Evolutionary conservation across 2,888 invertebrate genomes (phyloP), one percentile per base, ranked within the genome.

Genomic region (Orgyia antiqua): DNA sequence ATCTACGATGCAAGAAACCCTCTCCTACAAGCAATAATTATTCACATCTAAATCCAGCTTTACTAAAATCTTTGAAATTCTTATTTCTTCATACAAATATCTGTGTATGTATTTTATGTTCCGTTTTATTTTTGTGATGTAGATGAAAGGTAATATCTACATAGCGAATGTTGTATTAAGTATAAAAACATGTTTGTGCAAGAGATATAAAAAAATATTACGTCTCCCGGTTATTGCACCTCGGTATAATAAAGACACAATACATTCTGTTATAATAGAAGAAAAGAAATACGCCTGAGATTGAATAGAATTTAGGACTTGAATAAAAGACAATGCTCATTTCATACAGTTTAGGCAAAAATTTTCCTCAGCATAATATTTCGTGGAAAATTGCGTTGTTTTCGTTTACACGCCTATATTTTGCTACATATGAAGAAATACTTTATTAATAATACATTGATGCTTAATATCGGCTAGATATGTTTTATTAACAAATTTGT

Each of bases 11-110:
- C 53, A 45, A 41, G 58, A 37, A 44, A 43, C 34, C 36, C 39
- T 36, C 35, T 30, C 24, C 45, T 46, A 52, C 45, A 49, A 47
- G 51, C 45, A 50, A 58, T 58, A 61, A 63, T 63, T 64, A 61
- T 55, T 63, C 64, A 61, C 45, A 37, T 52, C 51, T 47, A 45
- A 52, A 56, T 41, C 42, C 43, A 15, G 6, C 15, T 15, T 15
- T 15, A 15, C 15, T 4, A 4, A 15, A 15, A 6, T 6, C 15
- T 6, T 15, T 15, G 15, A 15, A 15, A 15, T 37, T 27, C 36
- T 35, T 29, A 24, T 33, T 37, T 38, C 26, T 27, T 41, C 33
- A 34, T 36, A 39, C 45, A 43, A 43, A 45, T 43, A 42, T 42
- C 39, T 41, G 39, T 52, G 42, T 45, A 37, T 29, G 21, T 25